phyloP scores from a whole-genome alignment of 2,113 vertebrate genomes.

The Marmota monax region DNA sequence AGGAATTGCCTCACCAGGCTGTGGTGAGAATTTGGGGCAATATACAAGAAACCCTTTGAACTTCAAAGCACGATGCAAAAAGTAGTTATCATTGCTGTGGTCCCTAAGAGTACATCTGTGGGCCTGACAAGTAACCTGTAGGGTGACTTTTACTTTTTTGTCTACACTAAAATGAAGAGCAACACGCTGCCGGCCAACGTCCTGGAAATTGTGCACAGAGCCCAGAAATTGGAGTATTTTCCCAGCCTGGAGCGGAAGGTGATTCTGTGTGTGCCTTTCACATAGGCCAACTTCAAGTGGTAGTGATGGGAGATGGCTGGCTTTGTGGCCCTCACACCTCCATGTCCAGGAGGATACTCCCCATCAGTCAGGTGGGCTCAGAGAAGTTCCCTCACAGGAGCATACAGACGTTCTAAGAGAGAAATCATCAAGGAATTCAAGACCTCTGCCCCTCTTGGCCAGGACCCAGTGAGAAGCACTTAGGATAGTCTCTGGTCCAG shows the following conservation, averaged over 20 bases:
- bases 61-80: neutral
- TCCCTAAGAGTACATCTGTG: neutral
- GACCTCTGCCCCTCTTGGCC: neutral
- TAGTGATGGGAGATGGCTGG: neutral
- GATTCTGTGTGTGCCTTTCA: neutral
- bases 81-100: neutral
- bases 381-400: neutral
- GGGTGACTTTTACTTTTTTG: neutral
- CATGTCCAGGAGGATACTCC: neutral
- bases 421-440: neutral
- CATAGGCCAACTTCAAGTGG: rapidly evolving
- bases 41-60: neutral
- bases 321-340: rapidly evolving
- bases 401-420: neutral
- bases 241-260: neutral
- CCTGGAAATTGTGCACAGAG: neutral
- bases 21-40: neutral
- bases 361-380: neutral
- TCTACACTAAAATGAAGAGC: neutral
- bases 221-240: neutral
- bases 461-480: neutral
- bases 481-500: neutral
- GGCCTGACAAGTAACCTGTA: neutral
- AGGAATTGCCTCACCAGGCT: neutral
- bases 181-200: neutral